Evolutionary conservation across 2,888 invertebrate genomes (phyloP).

Genomic region (Tryphoninae sp.): DNA sequence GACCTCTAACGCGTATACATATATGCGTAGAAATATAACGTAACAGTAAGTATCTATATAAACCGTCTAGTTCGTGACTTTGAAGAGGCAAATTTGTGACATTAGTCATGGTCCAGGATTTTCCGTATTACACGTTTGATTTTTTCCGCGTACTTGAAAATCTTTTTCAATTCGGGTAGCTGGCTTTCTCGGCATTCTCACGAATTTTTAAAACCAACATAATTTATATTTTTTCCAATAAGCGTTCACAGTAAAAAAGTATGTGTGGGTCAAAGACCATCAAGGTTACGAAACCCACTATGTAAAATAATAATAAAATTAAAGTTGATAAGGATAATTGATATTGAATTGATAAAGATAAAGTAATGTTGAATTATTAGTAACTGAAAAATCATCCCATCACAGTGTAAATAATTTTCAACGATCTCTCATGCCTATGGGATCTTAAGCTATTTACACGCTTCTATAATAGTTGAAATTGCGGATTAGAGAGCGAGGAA

Average conservation of each 20-base stretch:
- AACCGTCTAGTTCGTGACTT: constrained; percentile 34
- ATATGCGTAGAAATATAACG: constrained; percentile 5
- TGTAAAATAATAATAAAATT: background rate
- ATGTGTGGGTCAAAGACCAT: background rate
- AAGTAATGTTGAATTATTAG: background rate
- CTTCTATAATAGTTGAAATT: constrained; percentile 39
- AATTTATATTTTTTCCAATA: background rate
- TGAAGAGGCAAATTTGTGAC: constrained; percentile 53
- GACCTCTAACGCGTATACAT: background rate
- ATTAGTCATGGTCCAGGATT: constrained; percentile 25
- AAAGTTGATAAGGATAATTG: too few species aligned
- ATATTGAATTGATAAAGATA: too few species aligned
- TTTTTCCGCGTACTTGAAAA: constrained; percentile 34
- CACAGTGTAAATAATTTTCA: too few species aligned
- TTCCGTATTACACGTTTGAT: constrained; percentile 46
- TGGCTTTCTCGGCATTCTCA: background rate
- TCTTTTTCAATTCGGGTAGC: constrained; percentile 35
- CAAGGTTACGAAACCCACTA: background rate
- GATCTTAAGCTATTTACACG: constrained; percentile 22
- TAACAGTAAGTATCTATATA: constrained; percentile 21
- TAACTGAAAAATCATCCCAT: background rate
- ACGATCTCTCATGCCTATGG: too few species aligned
- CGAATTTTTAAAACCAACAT: background rate
- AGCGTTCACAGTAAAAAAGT: background rate
- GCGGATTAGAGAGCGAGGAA: constrained; percentile 34